These are phyloP conservation scores for Podocnemis expansa DNA, from an alignment of 2,113 vertebrate species.

Conservation along the genomic window DNA sequence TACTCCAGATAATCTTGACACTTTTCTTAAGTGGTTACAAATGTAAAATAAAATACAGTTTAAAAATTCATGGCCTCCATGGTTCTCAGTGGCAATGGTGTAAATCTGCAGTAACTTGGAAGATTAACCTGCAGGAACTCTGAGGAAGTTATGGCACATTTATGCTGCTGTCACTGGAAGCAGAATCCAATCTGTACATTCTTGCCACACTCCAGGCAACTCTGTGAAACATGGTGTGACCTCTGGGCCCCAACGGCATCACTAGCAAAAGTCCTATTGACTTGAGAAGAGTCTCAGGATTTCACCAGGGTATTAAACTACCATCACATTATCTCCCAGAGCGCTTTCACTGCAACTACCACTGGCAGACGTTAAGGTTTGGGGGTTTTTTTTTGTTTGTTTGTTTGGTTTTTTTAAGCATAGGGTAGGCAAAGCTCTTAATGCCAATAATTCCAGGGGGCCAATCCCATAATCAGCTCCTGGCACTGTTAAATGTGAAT, in stretches of 20 bases:
- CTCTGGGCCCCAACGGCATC: neutral
- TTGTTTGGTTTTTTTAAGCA: too few species aligned
- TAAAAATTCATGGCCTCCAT: neutral
- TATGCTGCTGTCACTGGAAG: neutral
- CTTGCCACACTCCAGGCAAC: neutral
- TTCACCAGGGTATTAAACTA: neutral
- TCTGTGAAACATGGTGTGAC: neutral
- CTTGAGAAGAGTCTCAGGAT: neutral
- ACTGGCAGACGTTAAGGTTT: too few species aligned
- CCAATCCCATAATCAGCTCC: neutral
- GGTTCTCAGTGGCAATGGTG: neutral
- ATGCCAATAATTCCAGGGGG: neutral
- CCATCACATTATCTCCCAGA: neutral
- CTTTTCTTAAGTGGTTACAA: neutral
- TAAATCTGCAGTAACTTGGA: neutral
- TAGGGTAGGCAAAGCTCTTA: fast-evolving
- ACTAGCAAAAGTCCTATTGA: neutral
- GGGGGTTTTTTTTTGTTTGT: too few species aligned
- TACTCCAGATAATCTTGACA: neutral
- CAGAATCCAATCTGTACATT: neutral
- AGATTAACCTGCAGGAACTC: neutral
- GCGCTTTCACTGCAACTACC: neutral
- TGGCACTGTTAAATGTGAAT: neutral
- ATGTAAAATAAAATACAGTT: neutral
- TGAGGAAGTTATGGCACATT: neutral